Evolutionary conservation across 1,140 invertebrate species (phyloP), one percentile per base, ranked within the genome.

Genomic region (Brachionus sp.): DNA sequence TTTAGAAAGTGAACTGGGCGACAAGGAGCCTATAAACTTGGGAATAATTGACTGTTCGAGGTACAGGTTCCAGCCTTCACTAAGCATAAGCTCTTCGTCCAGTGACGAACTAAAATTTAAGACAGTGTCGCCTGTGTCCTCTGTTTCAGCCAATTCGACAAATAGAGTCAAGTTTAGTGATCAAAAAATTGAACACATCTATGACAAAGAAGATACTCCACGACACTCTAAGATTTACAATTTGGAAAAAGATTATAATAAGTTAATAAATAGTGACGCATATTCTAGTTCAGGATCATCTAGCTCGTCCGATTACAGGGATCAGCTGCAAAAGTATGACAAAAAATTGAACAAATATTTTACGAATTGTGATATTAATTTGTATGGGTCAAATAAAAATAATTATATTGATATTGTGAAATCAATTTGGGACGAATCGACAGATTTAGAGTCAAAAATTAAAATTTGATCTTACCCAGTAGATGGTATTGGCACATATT

Each of bases 121-220:
- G 44, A 19, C 42, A 25, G 42, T 75, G 25, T 64, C 77, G 12
- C 37, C 50, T 39, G 12, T 53, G 57, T 80, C 77, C 5, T 64
- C 53, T 23, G 37, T 66, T 1, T 64, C 62, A 23, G 37, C 53
- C 46, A 80, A 39, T 7, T 62, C 53, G 33, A 62, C 53, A 5
- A 80, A 80, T 16, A 25, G 77, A 16, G 77, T 80, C 50, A 80
- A 80, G 25, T 80, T 80, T 66, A 80, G 57, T 64, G 77, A 80
- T 33, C n/a, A 9, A 12, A 80, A 42, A 33, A 80, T 80, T 5
- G 35, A 80, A 23, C 77, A 80, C 42, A 39, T 64, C 42, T 80
- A 80, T 42, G 77, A 80, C 16, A 42, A 66, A 75, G 70, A 75
- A 12, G 39, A 46, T 6, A 12, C 12, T 25, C 70, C 70, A 0